Conservation (phyloP, 2,113 vertebrate species). For the Orcinus orca region DNA sequence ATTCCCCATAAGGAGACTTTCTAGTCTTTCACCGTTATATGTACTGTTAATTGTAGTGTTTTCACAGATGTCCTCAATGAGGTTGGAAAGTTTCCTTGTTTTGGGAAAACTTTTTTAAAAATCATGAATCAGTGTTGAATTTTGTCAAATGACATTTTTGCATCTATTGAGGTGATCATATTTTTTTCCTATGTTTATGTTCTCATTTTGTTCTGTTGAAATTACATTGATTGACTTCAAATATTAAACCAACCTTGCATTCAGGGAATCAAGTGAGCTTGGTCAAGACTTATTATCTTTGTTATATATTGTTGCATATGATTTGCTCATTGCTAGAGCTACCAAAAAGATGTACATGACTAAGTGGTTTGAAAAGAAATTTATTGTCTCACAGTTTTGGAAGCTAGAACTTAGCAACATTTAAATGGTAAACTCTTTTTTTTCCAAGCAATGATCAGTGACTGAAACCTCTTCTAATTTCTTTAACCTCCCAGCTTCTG, state of each 20-base stretch:
- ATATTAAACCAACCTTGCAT: not conserved
- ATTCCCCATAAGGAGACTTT: not conserved
- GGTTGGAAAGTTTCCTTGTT: not conserved
- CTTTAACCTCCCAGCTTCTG: not conserved
- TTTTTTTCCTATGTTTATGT: not conserved
- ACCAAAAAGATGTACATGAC: not conserved
- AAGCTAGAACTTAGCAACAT: not conserved
- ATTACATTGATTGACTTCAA: slow-evolving; percentile 11
- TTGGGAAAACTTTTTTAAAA: not conserved
- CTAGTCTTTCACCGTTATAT: not conserved
- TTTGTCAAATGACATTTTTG: not conserved
- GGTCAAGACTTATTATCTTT: not conserved
- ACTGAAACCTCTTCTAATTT: not conserved
- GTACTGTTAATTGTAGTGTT: not conserved
- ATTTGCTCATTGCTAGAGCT: not conserved
- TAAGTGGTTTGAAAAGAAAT: not conserved
- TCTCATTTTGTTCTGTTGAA: not conserved
- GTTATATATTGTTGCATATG: not conserved
- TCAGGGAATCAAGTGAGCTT: not conserved
- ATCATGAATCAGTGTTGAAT: not conserved
- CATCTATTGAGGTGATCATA: not conserved
- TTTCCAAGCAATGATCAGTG: not conserved
- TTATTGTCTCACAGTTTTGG: not conserved
- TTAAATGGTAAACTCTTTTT: not conserved
- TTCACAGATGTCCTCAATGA: not conserved